Evolutionary conservation across 2,113 vertebrate genomes (phyloP), one percentile per base, ranked within the genome.

Genomic region (Setophaga kirtlandii): DNA sequence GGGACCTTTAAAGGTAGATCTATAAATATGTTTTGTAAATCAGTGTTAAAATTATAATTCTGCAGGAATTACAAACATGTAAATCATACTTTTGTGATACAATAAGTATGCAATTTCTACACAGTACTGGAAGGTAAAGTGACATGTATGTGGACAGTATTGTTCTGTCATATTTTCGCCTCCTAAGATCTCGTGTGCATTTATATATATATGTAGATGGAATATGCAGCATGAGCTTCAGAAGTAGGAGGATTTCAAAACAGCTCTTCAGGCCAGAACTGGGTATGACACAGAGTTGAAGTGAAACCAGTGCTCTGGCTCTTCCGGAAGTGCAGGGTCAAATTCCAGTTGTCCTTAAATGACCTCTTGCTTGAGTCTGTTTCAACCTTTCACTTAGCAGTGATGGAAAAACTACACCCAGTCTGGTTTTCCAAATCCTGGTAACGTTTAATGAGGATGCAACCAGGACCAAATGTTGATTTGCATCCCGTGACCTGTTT

Each of bases 291-390:
- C 42, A 75, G 71, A 90, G 53, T 41, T 93, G 69, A 92, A 90
- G 56, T 83, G 68, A 96, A 96, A 95, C 83, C 64, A 81, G 5
- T 82, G 53, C 68, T 90, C 53, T 87, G 60, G 76, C 64, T 96
- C 49, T 90, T 92, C 69, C 50, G 92, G 92, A 96, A 94, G 58
- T 90, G 49, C 46, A 82, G 86, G 83, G 94, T 96, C 96, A 89
- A 78, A 96, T 89, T 96, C 88, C 77, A 87, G 68, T 94, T 11
- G 64, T 96, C 96, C 96, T 95, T 75, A 93, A 78, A 76, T 68
- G 93, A 91, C 90, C 73, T 84, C 53, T 71, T 50, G 41, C 31
- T 95, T 60, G 88, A 71, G 49, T 87, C 4, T 68, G 44, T 94
- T 95, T 92, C 88, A 93, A 46, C 69, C 20, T 19, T 90, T 93